These are phyloP conservation scores for Bradynema listronoti DNA, from an alignment of 1,140 invertebrate genomes.

Conservation along the genomic window DNA sequence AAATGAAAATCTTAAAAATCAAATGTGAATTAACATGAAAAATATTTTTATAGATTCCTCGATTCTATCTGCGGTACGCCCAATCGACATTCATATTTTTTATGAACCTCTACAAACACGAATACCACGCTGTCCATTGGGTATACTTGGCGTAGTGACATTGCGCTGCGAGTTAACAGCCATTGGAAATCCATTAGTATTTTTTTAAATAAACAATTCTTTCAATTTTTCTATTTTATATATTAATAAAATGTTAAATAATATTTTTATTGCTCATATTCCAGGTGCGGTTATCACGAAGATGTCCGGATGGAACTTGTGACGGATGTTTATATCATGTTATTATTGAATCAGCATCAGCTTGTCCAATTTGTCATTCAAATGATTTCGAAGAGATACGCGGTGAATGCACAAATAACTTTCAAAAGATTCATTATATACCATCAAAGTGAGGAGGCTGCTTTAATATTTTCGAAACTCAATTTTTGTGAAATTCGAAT, in stretches of 20 bases:
- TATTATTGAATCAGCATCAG: conserved; percentile 58
- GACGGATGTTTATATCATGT: conserved; percentile 67
- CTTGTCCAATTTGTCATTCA: conserved; percentile 63
- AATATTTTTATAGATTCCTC: conserved; percentile 16
- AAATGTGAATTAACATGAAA: no score
- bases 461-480: background rate
- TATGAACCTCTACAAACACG: conserved; percentile 46
- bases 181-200: conserved; percentile 20
- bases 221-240: conserved; percentile 2
- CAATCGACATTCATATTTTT: conserved; percentile 45
- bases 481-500: background rate
- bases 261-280: conserved; percentile 10
- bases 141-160: conserved; percentile 63
- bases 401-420: conserved; percentile 63
- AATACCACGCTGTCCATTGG: conserved; percentile 62
- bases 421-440: conserved; percentile 63
- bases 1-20: no score
- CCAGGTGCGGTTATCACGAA: conserved; percentile 59
- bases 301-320: conserved; percentile 66
- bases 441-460: conserved; percentile 58
- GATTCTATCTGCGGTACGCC: conserved; percentile 9
- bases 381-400: conserved; percentile 61
- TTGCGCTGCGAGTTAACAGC: conserved; percentile 58
- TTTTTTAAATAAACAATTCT: conserved; percentile 16
- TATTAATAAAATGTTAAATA: conserved; percentile 20